phyloP scores from a whole-genome alignment of 2,113 vertebrate species.

The Puffinus mauretanicus region DNA sequence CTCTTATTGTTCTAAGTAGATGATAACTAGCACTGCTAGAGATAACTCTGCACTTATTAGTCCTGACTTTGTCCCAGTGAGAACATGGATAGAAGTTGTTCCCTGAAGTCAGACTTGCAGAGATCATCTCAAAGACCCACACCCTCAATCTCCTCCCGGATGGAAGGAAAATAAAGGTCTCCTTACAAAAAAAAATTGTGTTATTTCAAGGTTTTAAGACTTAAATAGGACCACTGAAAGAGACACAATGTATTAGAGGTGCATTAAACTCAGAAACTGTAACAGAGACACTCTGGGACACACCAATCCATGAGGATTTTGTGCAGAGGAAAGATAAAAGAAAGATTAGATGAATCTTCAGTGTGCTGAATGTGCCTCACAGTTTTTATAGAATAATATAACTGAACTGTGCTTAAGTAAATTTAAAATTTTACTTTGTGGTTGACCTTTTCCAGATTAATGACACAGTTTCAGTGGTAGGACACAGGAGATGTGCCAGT shows the following conservation, averaged over 20 bases:
- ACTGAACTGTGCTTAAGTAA: background rate
- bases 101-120: background rate
- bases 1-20: background rate
- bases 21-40: background rate
- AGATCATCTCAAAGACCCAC: background rate
- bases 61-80: background rate
- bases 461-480: background rate
- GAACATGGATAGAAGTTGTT: background rate
- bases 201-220: background rate
- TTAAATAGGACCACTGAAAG: background rate
- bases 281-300: background rate
- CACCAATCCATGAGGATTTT: background rate
- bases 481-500: background rate
- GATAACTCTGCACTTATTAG: background rate
- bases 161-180: background rate
- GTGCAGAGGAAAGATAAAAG: background rate
- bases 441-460: constrained; percentile 40
- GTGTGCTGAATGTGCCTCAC: background rate
- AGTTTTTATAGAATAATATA: background rate
- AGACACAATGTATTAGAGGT: background rate
- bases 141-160: background rate
- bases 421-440: background rate
- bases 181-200: rapidly evolving
- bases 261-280: background rate
- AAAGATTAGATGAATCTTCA: background rate